Evolutionary conservation across 2,113 vertebrate species (phyloP).

Genomic region (Lepus timidus): DNA sequence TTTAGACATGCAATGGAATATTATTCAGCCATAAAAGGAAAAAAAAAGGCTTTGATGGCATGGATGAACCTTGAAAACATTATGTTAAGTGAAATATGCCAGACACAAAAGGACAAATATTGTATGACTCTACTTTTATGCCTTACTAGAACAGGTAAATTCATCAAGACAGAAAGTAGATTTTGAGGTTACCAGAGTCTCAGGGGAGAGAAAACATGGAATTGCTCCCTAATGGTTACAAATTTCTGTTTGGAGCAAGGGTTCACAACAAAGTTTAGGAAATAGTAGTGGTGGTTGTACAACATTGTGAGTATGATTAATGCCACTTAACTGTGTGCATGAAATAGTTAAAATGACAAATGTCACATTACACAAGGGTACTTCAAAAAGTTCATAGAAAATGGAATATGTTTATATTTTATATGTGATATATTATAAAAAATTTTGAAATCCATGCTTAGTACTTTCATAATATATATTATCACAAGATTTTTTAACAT

Average conservation of each 20-base stretch:
- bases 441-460: not conserved
- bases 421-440: too few relatives aligned
- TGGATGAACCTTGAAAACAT: not conserved
- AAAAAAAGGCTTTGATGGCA: not conserved
- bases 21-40: not conserved
- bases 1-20: not conserved
- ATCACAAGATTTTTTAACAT: not conserved
- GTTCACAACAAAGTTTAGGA: not conserved
- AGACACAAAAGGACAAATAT: not conserved
- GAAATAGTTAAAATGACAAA: not conserved
- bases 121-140: not conserved
- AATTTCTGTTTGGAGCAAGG: not conserved
- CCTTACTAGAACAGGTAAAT: not conserved
- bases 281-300: not conserved
- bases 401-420: too few relatives aligned
- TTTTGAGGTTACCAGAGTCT: not conserved
- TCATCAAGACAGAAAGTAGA: not conserved
- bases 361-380: not conserved
- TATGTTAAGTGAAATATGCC: not conserved
- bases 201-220: fast-evolving
- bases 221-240: not conserved
- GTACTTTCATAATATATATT: not conserved
- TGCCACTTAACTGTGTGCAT: not conserved
- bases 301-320: not conserved
- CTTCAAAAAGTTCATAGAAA: too few relatives aligned